Base-by-base conservation (phyloP, 2,797 vertebrate species). In the Urophycis tenuis region DNA sequence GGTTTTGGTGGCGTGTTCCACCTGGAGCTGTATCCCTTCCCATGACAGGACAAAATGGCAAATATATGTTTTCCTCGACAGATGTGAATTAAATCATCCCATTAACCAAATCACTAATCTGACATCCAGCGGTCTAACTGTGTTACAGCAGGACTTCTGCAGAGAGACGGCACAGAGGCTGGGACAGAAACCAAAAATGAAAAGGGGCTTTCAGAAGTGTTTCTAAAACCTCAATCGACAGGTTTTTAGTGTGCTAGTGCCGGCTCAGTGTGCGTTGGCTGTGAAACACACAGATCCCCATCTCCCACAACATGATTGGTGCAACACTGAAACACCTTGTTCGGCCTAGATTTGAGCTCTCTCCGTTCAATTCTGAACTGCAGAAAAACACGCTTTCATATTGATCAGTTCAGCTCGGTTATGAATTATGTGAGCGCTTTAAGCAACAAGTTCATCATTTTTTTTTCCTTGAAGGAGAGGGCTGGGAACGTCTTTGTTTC, bases 401-500 rank as follows among this genome's bases (percentile, higher is more conserved):
- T 25, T 22, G 29, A 25, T 64, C n/a, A 29, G 8, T 64, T 29
- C 10, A 64, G 8, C 29, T 29, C 10, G 29, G 60, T 64, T 11
- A 32, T 71, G 31, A 71, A 71, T 2, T 10, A 19, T 77, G 15
- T 74, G 73, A 73, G 36, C 67, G 76, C 25, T 49, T 82, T 80
- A 45, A 71, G 17, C 53, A 83, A 53, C 78, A 84, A 72, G 78
- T 85, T 74, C 31, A 81, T 25, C 32, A 67, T 83, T 78, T 78
- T 85, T 81, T 82, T 11, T 11, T 32, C 31, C 22, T 71, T 30
- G 32, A 76, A 75, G 80, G 75, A 29, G 78, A 78, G 77, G 76
- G 78, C 35, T 84, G 80, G 78, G 73, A 85, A 78, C 70, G 69
- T 83, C 78, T 82, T 83, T 87, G 84, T 87, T 81, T 83, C 74